Evolutionary conservation across 30 jellyfish, hydroid and myxozoan genomes (phyloP), one percentile per base, ranked within the genome.

Genomic region (Aurelia coerulea): DNA sequence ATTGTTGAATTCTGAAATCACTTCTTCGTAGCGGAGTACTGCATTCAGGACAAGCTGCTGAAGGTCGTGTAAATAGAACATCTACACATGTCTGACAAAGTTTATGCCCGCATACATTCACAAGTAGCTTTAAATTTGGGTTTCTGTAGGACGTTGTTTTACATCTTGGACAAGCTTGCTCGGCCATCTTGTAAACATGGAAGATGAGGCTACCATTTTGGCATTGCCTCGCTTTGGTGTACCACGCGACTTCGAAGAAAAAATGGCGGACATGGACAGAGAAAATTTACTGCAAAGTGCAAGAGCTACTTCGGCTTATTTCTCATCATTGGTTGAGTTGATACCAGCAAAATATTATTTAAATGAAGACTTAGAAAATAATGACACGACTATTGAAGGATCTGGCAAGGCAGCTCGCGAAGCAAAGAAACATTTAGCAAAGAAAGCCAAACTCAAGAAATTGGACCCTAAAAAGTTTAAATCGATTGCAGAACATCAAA

Each of bases 21-120:
- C 96, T 88, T 54, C 97, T 82, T 86, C 99, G 70, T 85, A 95
- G 76, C 19, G 97, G 96, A 0, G 97, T 95, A 35, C 76, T 77
- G 90, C 99, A 95, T 72, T 95, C 98, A 13, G 96, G 97, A 65
- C 99, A 95, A 56, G 99, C 97, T 14, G 99, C 97, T 54, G 99
- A 90, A 1, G 99, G 99, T 54, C 99, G 65, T 54, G 97, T 86
- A 65, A 95, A 95, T 34, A 95, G 70, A n/a, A 95, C 97, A 86
- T 95, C 99, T 31, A 95, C 99, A 63, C 99, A 95, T 11, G 99
- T 90, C 62, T 90, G 97, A 60, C 99, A 95, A 88, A 95, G 86
- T 74, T 88, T 95, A 65, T 95, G 99, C 4, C 99, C 99, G 76
- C 99, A 95, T 10, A 88, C 93, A 75, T 95, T 95, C 46, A 95